A percentile compares a stretch with the other conserved stretches of the same genome.
phyloP scores from a whole-genome alignment of 2,113 vertebrate genomes.

The Alethe diademata region DNA sequence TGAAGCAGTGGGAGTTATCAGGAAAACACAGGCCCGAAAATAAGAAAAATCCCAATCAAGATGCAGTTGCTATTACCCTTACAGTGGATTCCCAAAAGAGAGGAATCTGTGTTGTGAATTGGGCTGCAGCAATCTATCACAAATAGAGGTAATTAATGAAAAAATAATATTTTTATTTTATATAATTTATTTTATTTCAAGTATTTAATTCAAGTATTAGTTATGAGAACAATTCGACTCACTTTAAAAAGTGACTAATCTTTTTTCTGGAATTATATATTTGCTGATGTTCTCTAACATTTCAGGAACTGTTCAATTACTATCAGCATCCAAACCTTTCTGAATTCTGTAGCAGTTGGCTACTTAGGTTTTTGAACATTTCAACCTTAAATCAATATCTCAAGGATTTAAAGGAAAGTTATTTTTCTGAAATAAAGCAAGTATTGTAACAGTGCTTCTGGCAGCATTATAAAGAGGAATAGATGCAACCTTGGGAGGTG shows the following conservation, averaged over 20 bases:
- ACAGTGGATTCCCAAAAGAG: not conserved
- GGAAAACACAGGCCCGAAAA: not conserved
- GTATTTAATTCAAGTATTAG: not conserved
- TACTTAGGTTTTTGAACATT: not conserved
- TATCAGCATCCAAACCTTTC: not conserved
- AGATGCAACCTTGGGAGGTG: not conserved
- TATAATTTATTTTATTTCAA: too few relatives aligned
- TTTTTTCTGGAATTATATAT: not conserved
- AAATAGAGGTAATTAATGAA: not conserved
- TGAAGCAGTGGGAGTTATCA: not conserved
- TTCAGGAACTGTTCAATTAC: not conserved
- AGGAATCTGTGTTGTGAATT: not conserved
- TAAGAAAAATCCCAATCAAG: not conserved
- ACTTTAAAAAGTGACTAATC: not conserved
- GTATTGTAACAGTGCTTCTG: not conserved
- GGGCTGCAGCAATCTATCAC: not conserved
- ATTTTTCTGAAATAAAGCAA: not conserved
- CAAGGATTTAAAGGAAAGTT: not conserved
- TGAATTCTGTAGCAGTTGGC: not conserved
- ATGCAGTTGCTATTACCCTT: not conserved
- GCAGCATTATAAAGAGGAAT: not conserved
- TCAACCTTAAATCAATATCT: not conserved
- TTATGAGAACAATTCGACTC: not conserved
- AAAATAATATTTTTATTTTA: not conserved
- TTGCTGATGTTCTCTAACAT: not conserved